Base-by-base conservation (phyloP, 2,888 invertebrate species). In the Cerceris rybyensis region DNA sequence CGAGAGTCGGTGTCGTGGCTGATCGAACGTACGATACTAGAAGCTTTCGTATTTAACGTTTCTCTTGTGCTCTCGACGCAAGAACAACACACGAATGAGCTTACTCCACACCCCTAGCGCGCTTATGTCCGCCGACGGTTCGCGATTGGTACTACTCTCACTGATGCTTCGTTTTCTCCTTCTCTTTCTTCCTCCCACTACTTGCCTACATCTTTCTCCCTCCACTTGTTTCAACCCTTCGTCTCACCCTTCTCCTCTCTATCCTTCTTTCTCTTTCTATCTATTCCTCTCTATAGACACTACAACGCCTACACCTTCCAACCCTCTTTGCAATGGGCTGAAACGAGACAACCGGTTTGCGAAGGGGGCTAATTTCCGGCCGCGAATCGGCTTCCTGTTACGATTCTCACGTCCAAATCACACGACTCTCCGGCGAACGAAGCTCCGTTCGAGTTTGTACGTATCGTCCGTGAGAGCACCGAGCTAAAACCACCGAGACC, bases 381-480 rank as follows among this genome's bases (percentile, higher is more conserved):
- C 81, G 78, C 80, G 82, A 80, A 82, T 82, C 85, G 77, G 73
- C 81, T 78, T 79, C 73, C 85, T 65, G 78, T 82, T 72, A 68
- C n/a, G 64, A 78, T 78, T 58, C 68, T 70, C 74, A 57, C 70
- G 61, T 67, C 69, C 73, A 76, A 59, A 68, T 69, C 73, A 61
- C 72, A 60, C 75, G 59, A 42, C 14, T 55, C 41, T 11, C 43
- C 59, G 59, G 63, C 58, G 71, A 55, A 55, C 8, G 17, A 17
- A 16, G 17, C 11, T 55, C 28, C 17, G 16, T 17, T 55, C 55
- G 17, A 55, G 55, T 58, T 28, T 14, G 70, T 61, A 17, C 64
- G 61, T 70, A 70, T 81, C 76, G 93, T 93, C 92, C 72, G 67
- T 79, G 79, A 69, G 82, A 78, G 76, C 69, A 76, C 80, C 64